phyloP scores from a whole-genome alignment of 1,140 invertebrate genomes.

The Micrasema longulum region DNA sequence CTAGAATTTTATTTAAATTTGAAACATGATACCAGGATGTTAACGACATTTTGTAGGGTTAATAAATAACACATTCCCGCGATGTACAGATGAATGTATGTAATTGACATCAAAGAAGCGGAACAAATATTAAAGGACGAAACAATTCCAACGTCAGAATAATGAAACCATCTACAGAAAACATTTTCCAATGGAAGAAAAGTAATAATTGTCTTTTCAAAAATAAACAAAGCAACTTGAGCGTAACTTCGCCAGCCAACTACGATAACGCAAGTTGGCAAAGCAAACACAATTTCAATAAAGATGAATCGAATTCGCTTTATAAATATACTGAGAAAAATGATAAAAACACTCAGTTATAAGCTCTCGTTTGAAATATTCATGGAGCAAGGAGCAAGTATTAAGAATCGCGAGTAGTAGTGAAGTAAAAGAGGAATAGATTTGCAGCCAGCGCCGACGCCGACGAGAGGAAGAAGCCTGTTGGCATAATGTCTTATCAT shows the following conservation, averaged over 20 bases:
- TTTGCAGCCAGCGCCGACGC: slow-evolving; percentile 1
- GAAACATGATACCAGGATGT: too few species aligned
- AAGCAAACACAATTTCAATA: slow-evolving; percentile 22
- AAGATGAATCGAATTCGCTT: slow-evolving; percentile 25
- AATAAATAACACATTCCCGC: too few species aligned
- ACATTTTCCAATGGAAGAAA: neutral
- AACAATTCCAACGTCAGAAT: too few species aligned
- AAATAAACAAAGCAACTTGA: neutral
- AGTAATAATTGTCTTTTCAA: slow-evolving; percentile 1
- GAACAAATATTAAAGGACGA: too few species aligned
- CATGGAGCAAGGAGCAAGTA: slow-evolving; percentile 10
- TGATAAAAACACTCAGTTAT: slow-evolving; percentile 7
- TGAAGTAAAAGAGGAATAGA: slow-evolving; percentile 17
- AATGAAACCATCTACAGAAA: too few species aligned
- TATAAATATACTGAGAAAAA: neutral
- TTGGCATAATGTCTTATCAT: slow-evolving; percentile 43
- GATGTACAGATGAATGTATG: too few species aligned
- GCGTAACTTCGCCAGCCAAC: neutral
- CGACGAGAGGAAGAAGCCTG: slow-evolving; percentile 28
- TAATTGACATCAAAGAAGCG: too few species aligned
- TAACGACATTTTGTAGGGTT: too few species aligned
- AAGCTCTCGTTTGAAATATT: slow-evolving; percentile 23
- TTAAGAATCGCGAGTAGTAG: neutral
- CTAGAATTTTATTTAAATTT: too few species aligned
- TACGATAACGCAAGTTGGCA: slow-evolving; percentile 1